Base-by-base conservation (phyloP, 2,888 invertebrate species). In the Drosophila parthenogenetica region DNA sequence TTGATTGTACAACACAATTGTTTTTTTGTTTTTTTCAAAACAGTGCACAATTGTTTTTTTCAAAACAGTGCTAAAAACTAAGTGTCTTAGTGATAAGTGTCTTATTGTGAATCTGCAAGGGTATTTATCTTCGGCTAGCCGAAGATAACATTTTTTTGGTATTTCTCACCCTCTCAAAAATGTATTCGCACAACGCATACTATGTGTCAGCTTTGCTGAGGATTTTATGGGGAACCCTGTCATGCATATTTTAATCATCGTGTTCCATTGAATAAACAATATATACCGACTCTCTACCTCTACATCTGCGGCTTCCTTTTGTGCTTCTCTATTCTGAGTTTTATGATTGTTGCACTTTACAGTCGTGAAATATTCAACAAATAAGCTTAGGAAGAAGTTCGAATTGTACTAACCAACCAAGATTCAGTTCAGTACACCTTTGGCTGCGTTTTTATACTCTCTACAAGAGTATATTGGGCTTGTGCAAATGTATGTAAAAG, bases 131-230 rank as follows among this genome's bases (percentile, higher is more conserved):
- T n/a, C n/a, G n/a, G n/a, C n/a, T n/a, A n/a, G n/a, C n/a, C n/a
- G n/a, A n/a, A n/a, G n/a, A n/a, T n/a, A n/a, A n/a, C n/a, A n/a
- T n/a, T 64, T 69, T 40, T 64, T 48, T 39, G 22, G 51, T 48
- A 46, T 37, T 78, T 50, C 57, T 57, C 68, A 69, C 68, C 46
- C 51, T 35, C 46, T 40, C 64, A 45, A 53, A 70, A 51, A 40
- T 48, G 35, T 37, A 35, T 14, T 25, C 51, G 51, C 37, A 66
- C 55, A 63, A 69, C 65, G 58, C 63, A 67, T 68, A 71, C 73
- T 70, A 75, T 63, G 68, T 78, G 79, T 79, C 80, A 79, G 80
- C 73, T 81, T 81, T 81, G 71, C 51, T 51, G 40, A 61, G 62
- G 78, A 79, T 77, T 80, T 71, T 42, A 32, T 54, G 58, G 63